A percentile compares a stretch with the other conserved stretches of the same genome.
These are phyloP conservation scores for Ornithoptera alexandrae DNA, from an alignment of 2,888 invertebrate species.

Conservation along the genomic window DNA sequence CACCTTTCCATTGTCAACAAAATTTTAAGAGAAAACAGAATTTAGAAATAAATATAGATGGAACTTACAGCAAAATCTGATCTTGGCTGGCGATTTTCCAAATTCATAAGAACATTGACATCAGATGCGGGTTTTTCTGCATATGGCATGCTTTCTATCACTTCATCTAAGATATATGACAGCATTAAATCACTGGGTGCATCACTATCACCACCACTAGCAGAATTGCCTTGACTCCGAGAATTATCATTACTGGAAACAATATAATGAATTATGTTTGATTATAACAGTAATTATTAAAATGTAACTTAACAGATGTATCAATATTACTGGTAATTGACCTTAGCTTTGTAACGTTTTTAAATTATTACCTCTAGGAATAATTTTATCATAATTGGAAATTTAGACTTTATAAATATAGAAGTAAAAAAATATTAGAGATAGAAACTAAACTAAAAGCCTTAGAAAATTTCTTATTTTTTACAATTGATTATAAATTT, in stretches of 20 bases:
- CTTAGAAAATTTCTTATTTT: too few relatives aligned
- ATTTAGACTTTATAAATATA: too few relatives aligned
- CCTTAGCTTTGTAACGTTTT: too few relatives aligned
- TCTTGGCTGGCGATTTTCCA: slow-evolving; percentile 42
- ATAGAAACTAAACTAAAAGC: too few relatives aligned
- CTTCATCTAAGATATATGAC: slow-evolving; percentile 91
- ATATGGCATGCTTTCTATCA: slow-evolving; percentile 87
- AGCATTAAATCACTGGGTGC: slow-evolving; percentile 84
- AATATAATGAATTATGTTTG: not conserved
- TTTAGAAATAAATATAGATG: not conserved
- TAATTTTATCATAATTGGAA: too few relatives aligned
- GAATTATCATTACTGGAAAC: slow-evolving; percentile 54
- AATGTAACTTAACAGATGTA: not conserved
- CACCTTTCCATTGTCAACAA: too few relatives aligned
- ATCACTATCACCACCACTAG: slow-evolving; percentile 62
- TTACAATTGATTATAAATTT: too few relatives aligned
- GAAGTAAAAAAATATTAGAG: too few relatives aligned
- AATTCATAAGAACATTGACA: slow-evolving; percentile 47
- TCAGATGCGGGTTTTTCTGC: slow-evolving; percentile 73
- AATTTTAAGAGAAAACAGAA: too few relatives aligned
- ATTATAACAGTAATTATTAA: not conserved
- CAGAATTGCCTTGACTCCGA: slow-evolving; percentile 51
- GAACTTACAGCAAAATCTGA: slow-evolving; percentile 42
- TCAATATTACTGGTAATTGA: too few relatives aligned
- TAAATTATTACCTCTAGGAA: too few relatives aligned